Conservation (phyloP, 2,113 vertebrate genomes). For the Syngnathoides biaculeatus region DNA sequence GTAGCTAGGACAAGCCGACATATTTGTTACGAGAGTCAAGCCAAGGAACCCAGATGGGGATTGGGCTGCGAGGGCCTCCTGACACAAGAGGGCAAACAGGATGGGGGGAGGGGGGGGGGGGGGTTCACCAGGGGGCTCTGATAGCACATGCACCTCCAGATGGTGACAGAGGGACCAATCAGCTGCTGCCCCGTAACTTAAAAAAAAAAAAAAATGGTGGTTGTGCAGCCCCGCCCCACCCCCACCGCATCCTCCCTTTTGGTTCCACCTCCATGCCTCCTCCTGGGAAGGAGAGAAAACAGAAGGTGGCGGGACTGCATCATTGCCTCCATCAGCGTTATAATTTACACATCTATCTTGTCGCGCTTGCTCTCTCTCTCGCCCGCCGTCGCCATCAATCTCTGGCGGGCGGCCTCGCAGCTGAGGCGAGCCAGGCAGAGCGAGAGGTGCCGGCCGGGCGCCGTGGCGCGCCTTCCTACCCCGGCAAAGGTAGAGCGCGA, state of each 20-base stretch:
- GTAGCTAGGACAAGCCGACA: conserved; percentile 32
- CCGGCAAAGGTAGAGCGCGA: neutral
- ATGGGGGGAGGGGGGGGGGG: no score
- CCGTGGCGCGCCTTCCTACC: neutral
- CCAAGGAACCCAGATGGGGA: conserved; percentile 65
- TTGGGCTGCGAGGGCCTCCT: conserved; percentile 67
- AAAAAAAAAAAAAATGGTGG: conserved; percentile 71
- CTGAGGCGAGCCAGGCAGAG: conserved; percentile 66
- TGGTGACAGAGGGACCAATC: conserved; percentile 84
- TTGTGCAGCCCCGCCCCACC: conserved; percentile 27
- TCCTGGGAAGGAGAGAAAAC: conserved; percentile 79
- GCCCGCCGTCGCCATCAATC: conserved; percentile 94
- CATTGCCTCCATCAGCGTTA: conserved; percentile 99
- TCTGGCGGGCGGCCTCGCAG: conserved; percentile 81
- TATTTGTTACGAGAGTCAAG: conserved; percentile 72
- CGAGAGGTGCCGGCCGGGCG: neutral
- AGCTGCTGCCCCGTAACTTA: conserved; percentile 78
- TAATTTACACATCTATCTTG: conserved; percentile 99
- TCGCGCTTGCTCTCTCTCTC: conserved; percentile 92
- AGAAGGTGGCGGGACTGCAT: conserved; percentile 99
- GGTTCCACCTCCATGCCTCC: conserved; percentile 57
- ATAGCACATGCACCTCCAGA: conserved; percentile 79
- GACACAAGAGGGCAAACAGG: conserved; percentile 88
- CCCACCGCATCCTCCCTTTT: conserved; percentile 26
- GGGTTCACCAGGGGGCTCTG: conserved; percentile 67